Conservation (phyloP, 2,113 vertebrate species). For the Perca schrenkii region DNA sequence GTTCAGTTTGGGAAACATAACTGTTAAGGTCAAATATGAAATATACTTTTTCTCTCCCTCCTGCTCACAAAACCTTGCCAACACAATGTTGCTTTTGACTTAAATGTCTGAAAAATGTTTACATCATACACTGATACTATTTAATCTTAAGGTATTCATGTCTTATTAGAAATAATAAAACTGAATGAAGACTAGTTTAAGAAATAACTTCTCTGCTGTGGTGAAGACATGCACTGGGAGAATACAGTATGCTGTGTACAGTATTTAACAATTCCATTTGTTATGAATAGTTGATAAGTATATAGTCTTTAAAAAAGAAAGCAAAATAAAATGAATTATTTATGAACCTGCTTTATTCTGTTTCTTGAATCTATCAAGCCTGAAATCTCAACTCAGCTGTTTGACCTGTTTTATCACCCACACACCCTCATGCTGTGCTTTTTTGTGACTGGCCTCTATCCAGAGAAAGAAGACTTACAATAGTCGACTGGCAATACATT, state of each 20-base stretch:
- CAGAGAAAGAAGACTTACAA: conserved; percentile 77
- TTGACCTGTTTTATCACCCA: conserved; percentile 84
- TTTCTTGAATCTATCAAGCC: conserved; percentile 63
- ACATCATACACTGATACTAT: conserved; percentile 92
- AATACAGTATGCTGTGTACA: conserved; percentile 91
- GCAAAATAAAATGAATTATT: conserved; percentile 97
- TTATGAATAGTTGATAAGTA: conserved; percentile 89
- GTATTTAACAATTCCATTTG: conserved; percentile 94
- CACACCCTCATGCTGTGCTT: conserved; percentile 81
- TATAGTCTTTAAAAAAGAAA: conserved; percentile 86
- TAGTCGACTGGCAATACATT: conserved; percentile 53
- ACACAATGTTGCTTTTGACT: conserved; percentile 76
- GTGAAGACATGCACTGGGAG: conserved; percentile 94
- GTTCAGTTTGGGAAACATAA: conserved; percentile 69
- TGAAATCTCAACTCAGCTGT: conserved; percentile 79
- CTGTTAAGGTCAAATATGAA: conserved; percentile 80
- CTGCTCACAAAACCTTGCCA: conserved; percentile 67
- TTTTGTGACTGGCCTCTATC: conserved; percentile 81
- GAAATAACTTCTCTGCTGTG: conserved; percentile 86
- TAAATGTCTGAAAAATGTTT: conserved; percentile 88
- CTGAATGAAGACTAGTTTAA: conserved; percentile 79
- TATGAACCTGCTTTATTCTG: conserved; percentile 85
- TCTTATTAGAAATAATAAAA: conserved; percentile 81
- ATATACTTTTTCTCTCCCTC: conserved; percentile 59
- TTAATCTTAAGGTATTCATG: conserved; percentile 91